A percentile compares a stretch with the other conserved stretches of the same genome.
Evolutionary conservation across 2,113 vertebrate genomes (phyloP).

Genomic region (Pygoscelis adeliae): DNA sequence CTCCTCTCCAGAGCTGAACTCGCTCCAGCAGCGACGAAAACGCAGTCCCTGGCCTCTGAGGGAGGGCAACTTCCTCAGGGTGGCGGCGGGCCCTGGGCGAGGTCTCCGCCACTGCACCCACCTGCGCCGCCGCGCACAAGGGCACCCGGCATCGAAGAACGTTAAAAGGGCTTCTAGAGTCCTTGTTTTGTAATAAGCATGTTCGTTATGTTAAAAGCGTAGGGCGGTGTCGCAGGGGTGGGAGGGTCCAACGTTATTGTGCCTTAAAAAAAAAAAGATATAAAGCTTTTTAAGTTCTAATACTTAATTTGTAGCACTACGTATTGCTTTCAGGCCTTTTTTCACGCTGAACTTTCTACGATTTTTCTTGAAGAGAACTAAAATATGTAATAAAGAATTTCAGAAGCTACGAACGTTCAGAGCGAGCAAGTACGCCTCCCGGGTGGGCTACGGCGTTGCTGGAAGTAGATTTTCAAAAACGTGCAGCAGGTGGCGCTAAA

Average conservation of each 20-base stretch:
- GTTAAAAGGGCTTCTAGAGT: too few species aligned
- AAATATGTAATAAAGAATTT: background rate
- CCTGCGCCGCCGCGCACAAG: background rate
- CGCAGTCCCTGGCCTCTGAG: fast-evolving
- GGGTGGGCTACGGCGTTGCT: fast-evolving
- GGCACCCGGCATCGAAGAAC: fast-evolving
- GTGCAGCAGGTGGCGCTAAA: background rate
- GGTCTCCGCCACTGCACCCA: fast-evolving
- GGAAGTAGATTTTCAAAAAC: background rate
- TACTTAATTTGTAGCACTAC: background rate
- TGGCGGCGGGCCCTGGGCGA: too few species aligned
- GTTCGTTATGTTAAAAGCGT: fast-evolving
- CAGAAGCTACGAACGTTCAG: fast-evolving
- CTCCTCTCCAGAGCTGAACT: fast-evolving
- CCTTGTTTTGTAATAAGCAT: fast-evolving
- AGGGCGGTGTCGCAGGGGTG: background rate
- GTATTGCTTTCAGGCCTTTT: background rate
- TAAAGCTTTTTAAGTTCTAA: background rate
- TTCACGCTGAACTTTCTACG: background rate
- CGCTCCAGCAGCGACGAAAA: too few species aligned
- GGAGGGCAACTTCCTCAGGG: too few species aligned
- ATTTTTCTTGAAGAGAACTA: background rate
- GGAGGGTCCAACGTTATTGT: background rate
- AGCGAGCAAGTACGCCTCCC: fast-evolving
- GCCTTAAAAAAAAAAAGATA: background rate